A percentile compares a stretch with the other conserved stretches of the same genome.
These are phyloP conservation scores for Myanophis thanlyinensis DNA, from an alignment of 2,113 vertebrate species.

Conservation along the genomic window DNA sequence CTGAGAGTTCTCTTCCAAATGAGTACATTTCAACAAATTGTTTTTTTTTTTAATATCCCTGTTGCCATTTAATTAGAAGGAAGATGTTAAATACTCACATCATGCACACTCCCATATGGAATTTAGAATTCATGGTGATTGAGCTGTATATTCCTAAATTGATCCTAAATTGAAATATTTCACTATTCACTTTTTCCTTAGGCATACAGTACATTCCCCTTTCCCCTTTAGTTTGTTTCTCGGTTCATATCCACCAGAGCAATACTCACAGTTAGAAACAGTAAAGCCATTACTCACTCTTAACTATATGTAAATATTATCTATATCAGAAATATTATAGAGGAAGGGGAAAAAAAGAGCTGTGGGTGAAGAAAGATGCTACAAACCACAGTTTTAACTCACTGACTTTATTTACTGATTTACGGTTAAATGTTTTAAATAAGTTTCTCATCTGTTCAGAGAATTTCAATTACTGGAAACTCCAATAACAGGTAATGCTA, in stretches of 20 bases:
- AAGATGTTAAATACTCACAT: neutral
- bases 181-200: neutral
- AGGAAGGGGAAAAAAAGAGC: neutral
- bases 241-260: neutral
- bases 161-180: neutral
- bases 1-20: neutral
- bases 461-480: neutral
- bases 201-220: neutral
- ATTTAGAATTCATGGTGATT: neutral
- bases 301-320: neutral
- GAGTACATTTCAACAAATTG: neutral
- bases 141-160: neutral
- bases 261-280: slow-evolving; percentile 22
- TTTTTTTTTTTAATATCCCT: neutral
- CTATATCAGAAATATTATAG: fast-evolving
- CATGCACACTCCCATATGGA: neutral
- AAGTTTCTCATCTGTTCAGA: neutral
- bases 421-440: neutral
- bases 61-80: neutral
- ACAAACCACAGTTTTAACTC: neutral
- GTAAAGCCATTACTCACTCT: slow-evolving; percentile 7
- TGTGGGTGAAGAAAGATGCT: neutral
- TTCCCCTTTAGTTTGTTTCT: neutral
- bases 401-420: neutral
- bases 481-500: neutral